Conservation (phyloP, 2,888 invertebrate genomes). For the Calameuta idolon region DNA sequence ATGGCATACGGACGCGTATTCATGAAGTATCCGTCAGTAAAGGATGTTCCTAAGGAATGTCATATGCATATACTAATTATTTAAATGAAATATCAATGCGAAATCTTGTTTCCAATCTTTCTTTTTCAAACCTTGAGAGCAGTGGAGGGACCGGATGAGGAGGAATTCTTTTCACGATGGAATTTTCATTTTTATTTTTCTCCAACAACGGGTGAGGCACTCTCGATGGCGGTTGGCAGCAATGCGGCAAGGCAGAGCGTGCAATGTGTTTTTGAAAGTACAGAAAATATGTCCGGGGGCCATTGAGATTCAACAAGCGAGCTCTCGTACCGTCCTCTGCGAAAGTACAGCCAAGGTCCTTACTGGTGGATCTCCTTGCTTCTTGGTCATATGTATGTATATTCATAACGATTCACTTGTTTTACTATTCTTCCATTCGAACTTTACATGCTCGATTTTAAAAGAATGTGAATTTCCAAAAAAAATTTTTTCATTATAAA, state of each 20-base stretch:
- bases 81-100: neutral
- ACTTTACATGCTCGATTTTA: neutral
- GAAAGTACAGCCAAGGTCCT: slow-evolving; percentile 59
- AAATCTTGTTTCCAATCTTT: neutral
- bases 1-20: neutral
- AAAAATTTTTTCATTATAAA: neutral
- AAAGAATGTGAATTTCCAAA: neutral
- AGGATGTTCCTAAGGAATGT: neutral
- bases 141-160: neutral
- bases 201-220: neutral
- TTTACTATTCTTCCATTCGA: neutral
- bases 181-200: neutral
- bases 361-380: neutral
- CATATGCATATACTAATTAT: neutral
- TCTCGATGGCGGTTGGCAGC: neutral
- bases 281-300: slow-evolving; percentile 32
- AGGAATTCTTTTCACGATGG: neutral
- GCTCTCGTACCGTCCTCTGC: slow-evolving; percentile 47
- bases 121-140: neutral
- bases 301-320: slow-evolving; percentile 56
- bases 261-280: slow-evolving; percentile 37
- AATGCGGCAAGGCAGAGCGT: slow-evolving; percentile 1
- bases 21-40: neutral
- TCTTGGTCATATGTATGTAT: neutral
- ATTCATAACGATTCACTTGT: neutral